Evolutionary conservation across 2,888 invertebrate species (phyloP), one percentile per base, ranked within the genome.

Genomic region (Phyto melanocephala): DNA sequence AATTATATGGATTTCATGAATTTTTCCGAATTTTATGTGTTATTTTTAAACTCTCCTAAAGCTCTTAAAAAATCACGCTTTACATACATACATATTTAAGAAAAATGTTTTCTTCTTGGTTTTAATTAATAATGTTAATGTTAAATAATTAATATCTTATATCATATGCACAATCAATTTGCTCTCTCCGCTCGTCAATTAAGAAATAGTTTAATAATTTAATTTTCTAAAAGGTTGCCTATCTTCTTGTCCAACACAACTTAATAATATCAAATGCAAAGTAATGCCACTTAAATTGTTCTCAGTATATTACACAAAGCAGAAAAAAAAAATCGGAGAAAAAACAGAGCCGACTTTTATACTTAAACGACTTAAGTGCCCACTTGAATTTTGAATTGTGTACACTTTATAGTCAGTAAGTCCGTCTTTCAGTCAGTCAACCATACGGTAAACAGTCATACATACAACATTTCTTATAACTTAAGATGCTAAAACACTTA

Each of bases 301-400:
- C 33, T 47, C n/a, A n/a, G n/a, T n/a, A 52, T 28, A 60, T 40
- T 28, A n/a, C n/a, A n/a, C 15, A 24, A 42, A 33, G 28, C 3
- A 6, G 28, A 58, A 50, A 20, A 6, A 1, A 54, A 33, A 35
- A 45, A 24, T 3, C 28, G 28, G 50, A 65, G 47, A 58, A 65
- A 63, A 79, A 75, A 65, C 78, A 81, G 81, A 65, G 37, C 79
- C 70, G 79, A 56, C 50, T 79, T 78, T 60, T 5, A 40, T 75
- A 45, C 70, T 75, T 74, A 37, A 70, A 70, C 52, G 28, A 58
- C 56, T 63, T 81, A 81, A 81, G 81, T 81, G 79, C 74, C 50
- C 79, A 81, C 81, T 81, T 81, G 78, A 81, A 52, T 70, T 75
- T 50, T 67, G 68, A 70, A 58, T 65, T 15, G 52, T 54, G 37